A percentile compares a stretch with the other conserved stretches of the same genome.
These are phyloP conservation scores for Cinara cedri DNA, from an alignment of 2,888 invertebrate genomes.

Conservation along the genomic window DNA sequence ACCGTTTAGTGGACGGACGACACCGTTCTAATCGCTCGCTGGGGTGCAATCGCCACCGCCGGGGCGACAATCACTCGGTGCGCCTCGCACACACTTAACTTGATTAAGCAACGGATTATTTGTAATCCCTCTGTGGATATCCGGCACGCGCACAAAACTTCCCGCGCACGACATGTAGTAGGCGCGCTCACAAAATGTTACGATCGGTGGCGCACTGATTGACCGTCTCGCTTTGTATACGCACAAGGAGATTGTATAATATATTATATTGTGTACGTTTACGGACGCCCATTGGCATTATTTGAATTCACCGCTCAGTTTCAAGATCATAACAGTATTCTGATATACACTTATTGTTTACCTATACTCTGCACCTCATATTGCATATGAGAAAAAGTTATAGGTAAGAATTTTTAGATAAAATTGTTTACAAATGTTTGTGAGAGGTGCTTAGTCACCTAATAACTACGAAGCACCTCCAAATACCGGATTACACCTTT, in stretches of 20 bases:
- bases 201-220: constrained; percentile 26
- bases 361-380: no score
- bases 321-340: no score
- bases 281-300: no score
- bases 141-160: neutral
- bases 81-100: constrained; percentile 54
- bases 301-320: no score
- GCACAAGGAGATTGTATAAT: neutral
- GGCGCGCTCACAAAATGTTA: neutral
- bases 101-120: constrained; percentile 55
- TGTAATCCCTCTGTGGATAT: constrained; percentile 49
- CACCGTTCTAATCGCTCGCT: constrained; percentile 51
- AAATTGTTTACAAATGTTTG: no score
- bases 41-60: constrained; percentile 46
- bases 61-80: constrained; percentile 51
- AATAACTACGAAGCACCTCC: no score
- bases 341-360: no score
- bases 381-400: no score
- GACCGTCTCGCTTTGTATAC: neutral
- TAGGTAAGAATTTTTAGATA: no score
- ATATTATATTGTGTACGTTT: neutral
- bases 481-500: no score
- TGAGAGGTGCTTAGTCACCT: no score
- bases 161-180: neutral
- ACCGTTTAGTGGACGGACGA: neutral